These are phyloP conservation scores for Lacerta viridis DNA, from an alignment of 2,797 vertebrate species.

Conservation along the genomic window DNA sequence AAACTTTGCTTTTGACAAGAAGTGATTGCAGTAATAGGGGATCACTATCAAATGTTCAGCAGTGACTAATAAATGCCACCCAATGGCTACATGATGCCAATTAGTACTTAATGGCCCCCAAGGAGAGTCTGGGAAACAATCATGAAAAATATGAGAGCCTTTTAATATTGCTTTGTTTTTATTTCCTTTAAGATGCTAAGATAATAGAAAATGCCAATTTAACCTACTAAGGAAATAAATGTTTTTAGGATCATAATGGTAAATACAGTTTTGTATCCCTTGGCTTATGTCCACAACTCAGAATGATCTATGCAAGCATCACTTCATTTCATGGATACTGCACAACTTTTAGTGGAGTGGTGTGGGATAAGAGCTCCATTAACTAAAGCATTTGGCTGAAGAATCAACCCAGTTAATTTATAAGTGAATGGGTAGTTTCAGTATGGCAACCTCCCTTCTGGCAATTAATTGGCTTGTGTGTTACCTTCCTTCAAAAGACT, in stretches of 20 bases:
- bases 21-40: constrained; percentile 52
- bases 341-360: neutral
- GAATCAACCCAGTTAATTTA: neutral
- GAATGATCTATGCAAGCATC: neutral
- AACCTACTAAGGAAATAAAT: constrained; percentile 24
- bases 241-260: constrained; percentile 19
- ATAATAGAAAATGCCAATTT: constrained; percentile 43
- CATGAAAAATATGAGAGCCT: constrained; percentile 50
- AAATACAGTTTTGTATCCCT: neutral
- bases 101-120: constrained; percentile 52
- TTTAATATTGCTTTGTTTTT: constrained; percentile 25
- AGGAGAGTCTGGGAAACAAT: constrained; percentile 62
- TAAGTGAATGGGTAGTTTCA: constrained; percentile 3
- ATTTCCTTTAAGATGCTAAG: constrained; percentile 28
- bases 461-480: neutral
- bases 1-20: constrained; percentile 39
- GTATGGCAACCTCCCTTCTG: neutral
- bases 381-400: neutral
- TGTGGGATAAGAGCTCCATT: neutral
- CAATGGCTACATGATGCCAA: constrained; percentile 56
- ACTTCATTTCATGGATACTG: neutral
- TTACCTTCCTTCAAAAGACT: constrained; percentile 5
- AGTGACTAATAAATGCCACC: constrained; percentile 68
- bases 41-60: constrained; percentile 49
- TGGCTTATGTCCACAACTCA: neutral